Evolutionary conservation across 1,140 invertebrate genomes (phyloP), one percentile per base, ranked within the genome.

Genomic region (Drosophila oshimai): DNA sequence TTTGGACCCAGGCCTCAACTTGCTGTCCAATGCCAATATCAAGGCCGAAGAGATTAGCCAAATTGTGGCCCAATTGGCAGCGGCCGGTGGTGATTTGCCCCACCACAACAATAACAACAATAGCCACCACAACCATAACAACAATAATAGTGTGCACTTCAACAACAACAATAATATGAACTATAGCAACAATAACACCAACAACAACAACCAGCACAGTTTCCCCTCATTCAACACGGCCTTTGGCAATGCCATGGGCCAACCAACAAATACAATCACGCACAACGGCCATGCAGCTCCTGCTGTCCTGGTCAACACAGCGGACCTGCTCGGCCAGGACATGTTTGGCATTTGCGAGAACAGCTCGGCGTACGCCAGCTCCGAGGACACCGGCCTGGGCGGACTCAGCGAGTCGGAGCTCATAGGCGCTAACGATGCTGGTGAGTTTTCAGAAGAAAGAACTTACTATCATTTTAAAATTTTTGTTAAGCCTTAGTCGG

Each of bases 341-440:
- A 80, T 91, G 64, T 67, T 90, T 24, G 88, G 79, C 2, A 81
- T 91, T 20, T 93, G 92, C 81, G 93, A 93, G 37, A 93, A 93
- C 68, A 93, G 93, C 24, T 93, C 93, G 4, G 90, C 91, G 3
- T 93, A 93, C 67, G 93, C 93, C 51, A 93, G 93, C 83, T 93
- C 93, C 4, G 93, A 93, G 53, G 93, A 93, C 58, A 91, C 93
- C 4, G 91, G 91, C 1, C 83, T 93, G 39, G 93, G 93, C 2
- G 92, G 90, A 9, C 90, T 93, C 10, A 93, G 92, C 70, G 93
- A 93, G 67, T 92, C 77, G 29, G 93, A 93, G 73, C 92, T 93
- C 45, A 93, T 93, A 53, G 78, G 74, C 46, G 74, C 84, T 50
- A 81, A 89, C 46, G 90, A 91, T 71, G 89, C 87, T 65, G 89